Percentiles rank a stretch among this genome's conserved stretches.
Evolutionary conservation across 1,140 invertebrate genomes (phyloP).

Genomic region (Acyrthosiphon pisum): DNA sequence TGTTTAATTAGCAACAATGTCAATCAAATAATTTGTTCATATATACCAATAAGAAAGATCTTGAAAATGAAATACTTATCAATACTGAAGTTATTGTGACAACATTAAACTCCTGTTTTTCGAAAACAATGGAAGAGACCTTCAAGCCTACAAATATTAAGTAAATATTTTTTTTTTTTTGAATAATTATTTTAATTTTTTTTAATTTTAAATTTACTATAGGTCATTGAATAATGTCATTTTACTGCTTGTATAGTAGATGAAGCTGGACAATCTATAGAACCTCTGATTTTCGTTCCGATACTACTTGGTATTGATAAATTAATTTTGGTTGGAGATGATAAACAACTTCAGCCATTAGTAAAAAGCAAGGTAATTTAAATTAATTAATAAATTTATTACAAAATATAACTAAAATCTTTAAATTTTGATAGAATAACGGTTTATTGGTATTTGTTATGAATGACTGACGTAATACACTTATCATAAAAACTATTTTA

Average conservation of each 20-base stretch:
- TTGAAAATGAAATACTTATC: conserved; percentile 37
- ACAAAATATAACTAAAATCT: neutral
- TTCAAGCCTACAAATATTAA: conserved; percentile 18
- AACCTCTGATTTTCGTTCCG: conserved; percentile 82
- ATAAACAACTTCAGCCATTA: conserved; percentile 83
- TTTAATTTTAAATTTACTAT: neutral
- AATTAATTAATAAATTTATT: neutral
- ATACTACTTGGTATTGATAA: conserved; percentile 75
- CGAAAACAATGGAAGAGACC: conserved; percentile 25
- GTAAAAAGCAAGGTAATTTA: conserved; percentile 73
- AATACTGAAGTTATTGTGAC: conserved; percentile 47
- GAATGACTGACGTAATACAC: too few species aligned
- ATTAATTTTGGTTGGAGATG: conserved; percentile 88
- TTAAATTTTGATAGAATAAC: too few species aligned
- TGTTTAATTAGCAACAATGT: conserved; percentile 36
- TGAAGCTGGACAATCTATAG: conserved; percentile 87
- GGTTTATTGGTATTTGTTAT: too few species aligned
- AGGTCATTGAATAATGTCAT: neutral
- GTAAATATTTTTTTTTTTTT: neutral
- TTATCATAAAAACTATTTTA: neutral
- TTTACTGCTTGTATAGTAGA: conserved; percentile 79
- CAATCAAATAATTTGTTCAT: conserved; percentile 1
- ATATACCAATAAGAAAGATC: conserved; percentile 31
- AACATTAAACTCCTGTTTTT: conserved; percentile 49
- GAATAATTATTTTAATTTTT: neutral